phyloP scores from a whole-genome alignment of 2,888 invertebrate genomes.

The Zelleria hepariella region DNA sequence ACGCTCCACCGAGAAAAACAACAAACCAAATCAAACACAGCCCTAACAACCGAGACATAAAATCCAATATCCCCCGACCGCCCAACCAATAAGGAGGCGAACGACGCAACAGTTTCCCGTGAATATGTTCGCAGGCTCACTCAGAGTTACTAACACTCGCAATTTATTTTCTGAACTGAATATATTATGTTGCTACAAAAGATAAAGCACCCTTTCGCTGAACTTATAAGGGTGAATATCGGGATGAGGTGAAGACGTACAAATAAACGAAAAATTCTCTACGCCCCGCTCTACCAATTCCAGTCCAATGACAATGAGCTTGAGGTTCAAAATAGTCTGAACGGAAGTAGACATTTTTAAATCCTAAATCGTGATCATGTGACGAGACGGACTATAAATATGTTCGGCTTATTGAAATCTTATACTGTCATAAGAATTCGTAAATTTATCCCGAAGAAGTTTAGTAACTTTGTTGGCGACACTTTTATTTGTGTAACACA shows the following conservation, averaged over 20 bases:
- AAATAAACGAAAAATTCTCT: conserved; percentile 47
- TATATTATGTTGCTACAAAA: conserved; percentile 52
- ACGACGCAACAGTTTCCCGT: conserved; percentile 65
- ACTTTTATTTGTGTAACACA: conserved; percentile 26
- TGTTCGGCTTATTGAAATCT: conserved; percentile 62
- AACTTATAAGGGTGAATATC: conserved; percentile 42
- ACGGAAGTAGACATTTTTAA: conserved; percentile 35
- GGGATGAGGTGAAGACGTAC: conserved; percentile 34
- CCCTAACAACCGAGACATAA: conserved; percentile 21
- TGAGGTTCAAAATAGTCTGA: conserved; percentile 30
- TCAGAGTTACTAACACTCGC: conserved; percentile 70
- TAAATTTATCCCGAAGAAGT: conserved; percentile 46
- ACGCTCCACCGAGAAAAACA: conserved; percentile 35
- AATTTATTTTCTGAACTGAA: conserved; percentile 72
- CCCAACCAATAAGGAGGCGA: conserved; percentile 55
- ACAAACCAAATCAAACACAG: neutral
- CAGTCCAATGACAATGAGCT: conserved; percentile 26
- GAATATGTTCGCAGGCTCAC: conserved; percentile 71
- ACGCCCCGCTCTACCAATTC: conserved; percentile 28
- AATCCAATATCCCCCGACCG: conserved; percentile 35
- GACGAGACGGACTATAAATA: conserved; percentile 56
- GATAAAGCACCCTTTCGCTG: conserved; percentile 44
- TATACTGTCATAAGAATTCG: conserved; percentile 55
- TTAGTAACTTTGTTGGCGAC: conserved; percentile 40
- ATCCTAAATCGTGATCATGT: conserved; percentile 60